A percentile compares a stretch with the other conserved stretches of the same genome.
phyloP scores from a whole-genome alignment of 2,888 invertebrate genomes.

The Caenorhabditis doughertyi region DNA sequence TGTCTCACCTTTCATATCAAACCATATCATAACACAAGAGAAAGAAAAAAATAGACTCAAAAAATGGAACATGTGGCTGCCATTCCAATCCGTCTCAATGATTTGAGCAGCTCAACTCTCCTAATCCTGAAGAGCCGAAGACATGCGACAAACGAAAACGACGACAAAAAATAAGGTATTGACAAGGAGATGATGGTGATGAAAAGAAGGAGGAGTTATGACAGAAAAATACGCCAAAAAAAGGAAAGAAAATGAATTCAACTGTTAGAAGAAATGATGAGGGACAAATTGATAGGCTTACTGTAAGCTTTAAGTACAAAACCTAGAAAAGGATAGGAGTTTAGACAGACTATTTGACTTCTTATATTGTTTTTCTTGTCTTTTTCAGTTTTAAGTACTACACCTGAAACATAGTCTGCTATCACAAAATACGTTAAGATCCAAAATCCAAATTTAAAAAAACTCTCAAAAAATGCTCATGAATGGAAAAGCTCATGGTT shows the following conservation, averaged over 20 bases:
- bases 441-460: no score
- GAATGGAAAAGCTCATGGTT: conserved; percentile 10
- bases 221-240: not conserved
- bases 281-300: not conserved
- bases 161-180: conserved; percentile 55
- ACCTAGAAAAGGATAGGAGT: no score
- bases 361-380: no score
- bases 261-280: not conserved
- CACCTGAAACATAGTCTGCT: no score
- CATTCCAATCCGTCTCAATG: conserved; percentile 27
- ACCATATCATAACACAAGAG: no score
- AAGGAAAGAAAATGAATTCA: conserved; percentile 16
- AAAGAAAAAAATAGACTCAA: not conserved
- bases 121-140: conserved; percentile 12
- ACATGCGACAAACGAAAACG: conserved; percentile 30
- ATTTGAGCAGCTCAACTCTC: conserved; percentile 32
- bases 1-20: no score
- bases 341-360: no score
- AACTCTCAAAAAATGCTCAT: not conserved
- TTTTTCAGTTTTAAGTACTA: no score
- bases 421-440: no score
- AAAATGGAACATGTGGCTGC: conserved; percentile 34
- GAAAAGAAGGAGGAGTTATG: not conserved
- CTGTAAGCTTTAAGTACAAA: no score
- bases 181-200: conserved; percentile 29